Evolutionary conservation across 1,140 invertebrate species (phyloP).

Genomic region (Watersipora subatra): DNA sequence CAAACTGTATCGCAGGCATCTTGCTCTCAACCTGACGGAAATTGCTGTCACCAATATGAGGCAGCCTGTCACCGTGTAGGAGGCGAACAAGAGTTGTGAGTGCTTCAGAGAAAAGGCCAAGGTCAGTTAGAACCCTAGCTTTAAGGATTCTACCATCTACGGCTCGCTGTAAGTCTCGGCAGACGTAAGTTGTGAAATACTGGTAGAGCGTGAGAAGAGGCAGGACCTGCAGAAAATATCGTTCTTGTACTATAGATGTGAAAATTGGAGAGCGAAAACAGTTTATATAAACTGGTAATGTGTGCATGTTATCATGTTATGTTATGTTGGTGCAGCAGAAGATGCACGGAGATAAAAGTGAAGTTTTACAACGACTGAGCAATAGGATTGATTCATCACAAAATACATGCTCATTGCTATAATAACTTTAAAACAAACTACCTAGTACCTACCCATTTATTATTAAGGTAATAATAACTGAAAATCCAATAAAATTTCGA

Average conservation of each 20-base stretch:
- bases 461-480: no score
- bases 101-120: conserved; percentile 30
- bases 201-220: conserved; percentile 33
- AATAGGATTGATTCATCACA: no score
- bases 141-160: conserved; percentile 36
- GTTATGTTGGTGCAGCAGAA: no score
- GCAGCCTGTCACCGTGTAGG: conserved; percentile 33
- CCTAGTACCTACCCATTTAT: no score
- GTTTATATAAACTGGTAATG: no score
- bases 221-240: conserved; percentile 21
- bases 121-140: conserved; percentile 29
- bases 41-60: conserved; percentile 31
- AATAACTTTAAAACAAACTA: no score
- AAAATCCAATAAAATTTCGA: no score
- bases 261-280: no score
- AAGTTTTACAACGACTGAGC: no score
- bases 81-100: conserved; percentile 26
- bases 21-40: conserved; percentile 30
- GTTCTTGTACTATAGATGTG: not conserved
- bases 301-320: no score
- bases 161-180: conserved; percentile 32
- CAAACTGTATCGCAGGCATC: conserved; percentile 18
- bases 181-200: conserved; percentile 33
- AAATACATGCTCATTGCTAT: no score
- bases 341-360: no score